Percentiles rank a stretch among this genome's conserved stretches.
Conservation (phyloP, 2,888 invertebrate species). For the Itoplectis maculator region DNA sequence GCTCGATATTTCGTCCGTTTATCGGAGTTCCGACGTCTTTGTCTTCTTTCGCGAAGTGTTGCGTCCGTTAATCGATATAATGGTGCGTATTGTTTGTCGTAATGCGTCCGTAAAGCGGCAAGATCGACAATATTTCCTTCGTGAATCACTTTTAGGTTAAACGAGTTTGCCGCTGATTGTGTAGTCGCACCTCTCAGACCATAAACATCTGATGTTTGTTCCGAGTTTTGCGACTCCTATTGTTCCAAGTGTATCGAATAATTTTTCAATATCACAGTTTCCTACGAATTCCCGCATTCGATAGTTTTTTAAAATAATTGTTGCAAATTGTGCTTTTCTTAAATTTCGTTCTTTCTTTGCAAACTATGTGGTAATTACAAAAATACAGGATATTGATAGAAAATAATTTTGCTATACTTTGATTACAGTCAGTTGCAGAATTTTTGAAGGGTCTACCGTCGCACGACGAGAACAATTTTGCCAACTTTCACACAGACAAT, state of each 20-base stretch:
- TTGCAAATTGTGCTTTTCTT: background rate
- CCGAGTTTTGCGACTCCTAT: background rate
- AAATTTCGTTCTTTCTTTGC: background rate
- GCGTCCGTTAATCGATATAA: background rate
- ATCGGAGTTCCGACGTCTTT: background rate
- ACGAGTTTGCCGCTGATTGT: background rate
- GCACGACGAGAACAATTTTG: conserved; percentile 96
- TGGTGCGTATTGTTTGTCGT: background rate
- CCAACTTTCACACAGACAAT: conserved; percentile 94
- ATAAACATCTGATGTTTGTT: conserved; percentile 14
- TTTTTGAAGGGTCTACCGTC: conserved; percentile 96
- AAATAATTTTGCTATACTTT: background rate
- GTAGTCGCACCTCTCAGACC: background rate
- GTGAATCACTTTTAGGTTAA: conserved; percentile 7
- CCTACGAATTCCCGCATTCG: background rate
- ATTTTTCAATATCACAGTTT: background rate
- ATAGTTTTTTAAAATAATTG: background rate
- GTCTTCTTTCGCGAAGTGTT: background rate
- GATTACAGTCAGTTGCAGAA: conserved; percentile 91
- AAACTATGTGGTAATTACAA: background rate
- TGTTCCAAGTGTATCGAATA: background rate
- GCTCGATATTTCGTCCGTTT: conserved; percentile 7
- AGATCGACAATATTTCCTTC: background rate
- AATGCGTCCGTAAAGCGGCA: background rate
- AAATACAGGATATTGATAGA: background rate